Evolutionary conservation across 2,888 invertebrate species (phyloP).

Genomic region (Nephrotoma guestfalica): DNA sequence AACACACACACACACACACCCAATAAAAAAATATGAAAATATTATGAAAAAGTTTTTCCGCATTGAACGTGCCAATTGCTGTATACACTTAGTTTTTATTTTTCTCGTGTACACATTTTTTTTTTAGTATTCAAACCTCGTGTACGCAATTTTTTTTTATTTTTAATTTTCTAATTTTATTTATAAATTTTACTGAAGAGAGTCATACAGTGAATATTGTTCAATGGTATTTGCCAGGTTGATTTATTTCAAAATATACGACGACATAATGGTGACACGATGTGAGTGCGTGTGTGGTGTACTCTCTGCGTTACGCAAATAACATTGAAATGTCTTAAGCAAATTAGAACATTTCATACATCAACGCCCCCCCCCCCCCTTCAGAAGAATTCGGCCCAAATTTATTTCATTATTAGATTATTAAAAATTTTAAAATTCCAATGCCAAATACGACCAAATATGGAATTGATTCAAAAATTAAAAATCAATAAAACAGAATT

Average conservation of each 20-base stretch:
- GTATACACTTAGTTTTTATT: neutral
- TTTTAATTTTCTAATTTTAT: neutral
- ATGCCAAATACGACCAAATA: too few relatives aligned
- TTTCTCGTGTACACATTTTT: neutral
- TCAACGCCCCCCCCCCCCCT: neutral
- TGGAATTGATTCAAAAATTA: neutral
- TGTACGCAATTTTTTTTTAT: neutral
- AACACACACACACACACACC: neutral
- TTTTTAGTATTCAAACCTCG: neutral
- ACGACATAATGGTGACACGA: neutral
- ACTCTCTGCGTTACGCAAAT: neutral
- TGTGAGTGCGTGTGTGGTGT: too few relatives aligned
- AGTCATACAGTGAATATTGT: neutral
- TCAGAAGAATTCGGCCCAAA: neutral
- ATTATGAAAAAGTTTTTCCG: neutral
- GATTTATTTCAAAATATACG: neutral
- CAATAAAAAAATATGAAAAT: neutral
- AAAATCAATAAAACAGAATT: neutral
- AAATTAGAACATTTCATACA: neutral
- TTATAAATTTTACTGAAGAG: neutral
- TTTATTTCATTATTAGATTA: too few relatives aligned
- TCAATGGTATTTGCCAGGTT: neutral
- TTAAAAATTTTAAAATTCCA: too few relatives aligned
- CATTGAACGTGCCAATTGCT: conserved; percentile 2
- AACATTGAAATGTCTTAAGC: neutral